phyloP scores from a whole-genome alignment of 1,140 invertebrate genomes.

The Microvelia longipes region DNA sequence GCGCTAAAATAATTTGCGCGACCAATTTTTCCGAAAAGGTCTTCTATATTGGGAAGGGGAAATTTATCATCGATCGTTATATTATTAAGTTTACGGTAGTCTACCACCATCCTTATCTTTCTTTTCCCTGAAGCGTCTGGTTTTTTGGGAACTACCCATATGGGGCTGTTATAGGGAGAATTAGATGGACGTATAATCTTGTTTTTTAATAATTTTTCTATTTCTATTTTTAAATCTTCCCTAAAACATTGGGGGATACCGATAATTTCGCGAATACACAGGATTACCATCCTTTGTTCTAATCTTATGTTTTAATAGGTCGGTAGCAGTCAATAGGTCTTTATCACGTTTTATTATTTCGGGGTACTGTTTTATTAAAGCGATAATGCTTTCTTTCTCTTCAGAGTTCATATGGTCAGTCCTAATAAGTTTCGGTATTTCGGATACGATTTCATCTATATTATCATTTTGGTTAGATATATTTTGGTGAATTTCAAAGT shows the following conservation, averaged over 20 bases:
- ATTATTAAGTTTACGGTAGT: slow-evolving; percentile 18
- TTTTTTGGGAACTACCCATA: slow-evolving; percentile 20
- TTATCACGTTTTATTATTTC: slow-evolving; percentile 2
- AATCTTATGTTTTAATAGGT: slow-evolving; percentile 24
- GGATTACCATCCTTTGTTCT: slow-evolving; percentile 16
- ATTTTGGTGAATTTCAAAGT: neutral
- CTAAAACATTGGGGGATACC: slow-evolving; percentile 26
- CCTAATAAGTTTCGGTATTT: neutral
- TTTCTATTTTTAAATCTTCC: slow-evolving; percentile 27
- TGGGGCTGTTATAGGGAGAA: slow-evolving; percentile 14
- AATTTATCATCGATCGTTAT: slow-evolving; percentile 27
- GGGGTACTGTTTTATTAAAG: neutral
- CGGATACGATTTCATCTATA: neutral
- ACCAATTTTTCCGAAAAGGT: slow-evolving; percentile 25
- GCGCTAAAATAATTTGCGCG: slow-evolving; percentile 29
- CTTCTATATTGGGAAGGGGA: slow-evolving; percentile 33
- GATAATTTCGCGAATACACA: slow-evolving; percentile 24
- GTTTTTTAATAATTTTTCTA: slow-evolving; percentile 18
- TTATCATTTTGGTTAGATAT: neutral
- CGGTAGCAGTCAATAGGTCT: neutral
- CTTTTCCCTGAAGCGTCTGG: slow-evolving; percentile 12
- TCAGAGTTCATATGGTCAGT: neutral
- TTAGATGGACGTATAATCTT: slow-evolving; percentile 12
- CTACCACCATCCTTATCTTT: slow-evolving; percentile 17
- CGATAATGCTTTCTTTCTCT: neutral